Conservation (phyloP, 1,140 invertebrate genomes). For the Galleria mellonella region DNA sequence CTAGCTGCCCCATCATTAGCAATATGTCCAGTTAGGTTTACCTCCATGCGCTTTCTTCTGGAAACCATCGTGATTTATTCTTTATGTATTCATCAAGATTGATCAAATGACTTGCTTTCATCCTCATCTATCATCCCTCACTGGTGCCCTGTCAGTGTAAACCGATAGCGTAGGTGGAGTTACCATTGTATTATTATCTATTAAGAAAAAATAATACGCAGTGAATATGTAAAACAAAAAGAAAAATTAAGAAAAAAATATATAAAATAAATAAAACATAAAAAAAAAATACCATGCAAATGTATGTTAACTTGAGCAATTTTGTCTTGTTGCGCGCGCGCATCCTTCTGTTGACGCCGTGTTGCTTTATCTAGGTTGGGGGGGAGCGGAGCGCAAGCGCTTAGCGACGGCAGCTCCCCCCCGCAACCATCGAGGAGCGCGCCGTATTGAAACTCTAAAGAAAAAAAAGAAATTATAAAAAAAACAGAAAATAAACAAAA, state of each 20-base stretch:
- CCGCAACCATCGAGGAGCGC: conserved; percentile 62
- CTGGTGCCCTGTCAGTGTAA: no score
- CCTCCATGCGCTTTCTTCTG: no score
- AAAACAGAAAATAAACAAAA: conserved; percentile 33
- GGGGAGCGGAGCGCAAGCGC: conserved; percentile 64
- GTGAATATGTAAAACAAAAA: no score
- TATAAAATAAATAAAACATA: conserved; percentile 35
- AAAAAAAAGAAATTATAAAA: conserved; percentile 35
- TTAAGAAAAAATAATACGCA: no score
- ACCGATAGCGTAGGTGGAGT: no score
- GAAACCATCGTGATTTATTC: no score
- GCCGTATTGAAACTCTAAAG: conserved; percentile 63
- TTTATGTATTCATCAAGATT: no score
- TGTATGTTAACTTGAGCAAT: conserved; percentile 90
- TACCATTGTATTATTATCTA: no score
- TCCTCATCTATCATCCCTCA: no score
- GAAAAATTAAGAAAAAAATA: conserved; percentile 14
- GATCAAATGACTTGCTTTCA: no score
- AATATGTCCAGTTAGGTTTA: no score
- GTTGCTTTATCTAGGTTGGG: conserved; percentile 63
- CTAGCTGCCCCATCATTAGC: no score
- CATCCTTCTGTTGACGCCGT: conserved; percentile 76
- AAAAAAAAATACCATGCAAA: conserved; percentile 83
- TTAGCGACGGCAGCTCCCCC: conserved; percentile 62
- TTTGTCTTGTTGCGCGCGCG: conserved; percentile 81